These are phyloP conservation scores for Disparrhopalites patrizii DNA, from an alignment of 2,888 invertebrate species.

Conservation along the genomic window DNA sequence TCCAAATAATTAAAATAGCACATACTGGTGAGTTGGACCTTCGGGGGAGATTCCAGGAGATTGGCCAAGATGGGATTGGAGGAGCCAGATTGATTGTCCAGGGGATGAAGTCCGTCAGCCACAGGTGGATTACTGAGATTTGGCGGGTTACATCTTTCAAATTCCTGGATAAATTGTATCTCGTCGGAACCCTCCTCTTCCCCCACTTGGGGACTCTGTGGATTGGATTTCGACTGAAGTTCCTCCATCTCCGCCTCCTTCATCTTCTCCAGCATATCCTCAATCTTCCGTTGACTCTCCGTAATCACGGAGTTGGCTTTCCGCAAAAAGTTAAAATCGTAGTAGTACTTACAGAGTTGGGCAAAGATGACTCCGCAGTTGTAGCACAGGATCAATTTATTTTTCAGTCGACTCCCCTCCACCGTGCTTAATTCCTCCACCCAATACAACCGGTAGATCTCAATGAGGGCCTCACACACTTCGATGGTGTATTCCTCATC, in stretches of 20 bases:
- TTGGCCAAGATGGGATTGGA: not conserved
- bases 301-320: not conserved
- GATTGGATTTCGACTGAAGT: too few species aligned
- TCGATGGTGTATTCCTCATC: not conserved
- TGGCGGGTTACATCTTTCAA: too few species aligned
- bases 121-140: too few species aligned
- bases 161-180: not conserved
- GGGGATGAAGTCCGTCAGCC: not conserved
- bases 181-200: not conserved
- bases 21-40: too few species aligned
- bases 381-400: not conserved
- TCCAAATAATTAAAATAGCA: too few species aligned
- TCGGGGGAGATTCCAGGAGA: not conserved
- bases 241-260: not conserved
- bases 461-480: not conserved
- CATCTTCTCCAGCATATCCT: slow-evolving; percentile 4
- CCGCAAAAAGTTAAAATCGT: slow-evolving; percentile 1
- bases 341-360: slow-evolving; percentile 1
- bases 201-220: not conserved
- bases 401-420: not conserved
- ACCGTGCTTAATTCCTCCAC: not conserved
- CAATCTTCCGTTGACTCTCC: not conserved
- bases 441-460: not conserved
- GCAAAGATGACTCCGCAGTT: not conserved
- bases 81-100: not conserved